phyloP scores from a whole-genome alignment of 2,888 invertebrate species.

The Pseudeuparius sepicola region DNA sequence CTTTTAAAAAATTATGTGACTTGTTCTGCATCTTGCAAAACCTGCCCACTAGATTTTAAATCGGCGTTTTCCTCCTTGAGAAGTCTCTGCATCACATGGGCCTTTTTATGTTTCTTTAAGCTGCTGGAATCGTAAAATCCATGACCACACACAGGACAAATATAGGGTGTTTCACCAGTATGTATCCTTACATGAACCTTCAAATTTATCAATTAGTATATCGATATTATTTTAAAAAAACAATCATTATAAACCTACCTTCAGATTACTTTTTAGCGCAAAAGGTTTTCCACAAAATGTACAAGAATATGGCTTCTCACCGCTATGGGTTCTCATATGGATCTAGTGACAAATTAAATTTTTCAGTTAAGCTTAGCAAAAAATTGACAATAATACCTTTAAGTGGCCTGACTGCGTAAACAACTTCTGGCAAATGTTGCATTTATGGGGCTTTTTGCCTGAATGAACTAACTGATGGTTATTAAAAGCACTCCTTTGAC shows the following conservation, averaged over 20 bases:
- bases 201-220: constrained; percentile 9
- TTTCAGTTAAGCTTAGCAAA: too few species aligned
- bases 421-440: constrained; percentile 14
- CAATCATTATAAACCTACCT: constrained; percentile 15
- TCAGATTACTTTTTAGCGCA: constrained; percentile 22
- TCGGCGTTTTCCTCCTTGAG: too few species aligned
- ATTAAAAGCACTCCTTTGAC: constrained; percentile 16
- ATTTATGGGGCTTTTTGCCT: constrained; percentile 15
- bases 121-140: constrained; percentile 24
- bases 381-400: too few species aligned
- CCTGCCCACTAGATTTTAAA: too few species aligned
- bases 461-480: constrained; percentile 17
- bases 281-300: constrained; percentile 21
- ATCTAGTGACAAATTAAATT: too few species aligned
- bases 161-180: constrained; percentile 23
- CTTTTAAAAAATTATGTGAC: too few species aligned
- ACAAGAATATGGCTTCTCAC: constrained; percentile 22
- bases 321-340: constrained; percentile 23
- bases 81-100: too few species aligned
- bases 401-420: constrained; percentile 19
- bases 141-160: constrained; percentile 21
- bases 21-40: too few species aligned
- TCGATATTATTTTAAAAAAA: background rate
- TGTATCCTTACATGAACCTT: constrained; percentile 21
- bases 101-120: constrained; percentile 25